Conservation (phyloP, 2,797 vertebrate species). For the Paguma larvata region DNA sequence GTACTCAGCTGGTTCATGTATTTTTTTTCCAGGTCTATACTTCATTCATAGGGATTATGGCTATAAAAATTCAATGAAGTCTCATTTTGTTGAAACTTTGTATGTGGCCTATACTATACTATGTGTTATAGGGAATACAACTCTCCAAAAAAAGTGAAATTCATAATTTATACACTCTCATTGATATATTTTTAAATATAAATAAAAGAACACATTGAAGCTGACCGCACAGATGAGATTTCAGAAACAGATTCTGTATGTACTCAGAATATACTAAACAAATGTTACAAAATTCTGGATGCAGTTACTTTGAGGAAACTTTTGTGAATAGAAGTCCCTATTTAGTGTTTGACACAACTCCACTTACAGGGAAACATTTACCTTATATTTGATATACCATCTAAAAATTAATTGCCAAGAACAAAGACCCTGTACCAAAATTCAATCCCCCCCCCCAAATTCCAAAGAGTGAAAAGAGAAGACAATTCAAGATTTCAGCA, state of each 20-base stretch:
- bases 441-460: not conserved
- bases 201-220: not conserved
- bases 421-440: not conserved
- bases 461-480: not conserved
- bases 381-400: not conserved
- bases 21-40: not conserved
- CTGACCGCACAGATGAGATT: not conserved
- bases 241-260: not conserved
- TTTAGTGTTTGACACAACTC: not conserved
- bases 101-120: not conserved
- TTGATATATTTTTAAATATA: not conserved
- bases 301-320: not conserved
- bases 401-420: constrained; percentile 4
- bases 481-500: not conserved
- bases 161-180: not conserved
- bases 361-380: not conserved
- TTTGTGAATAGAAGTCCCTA: not conserved
- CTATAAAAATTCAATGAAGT: not conserved
- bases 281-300: not conserved
- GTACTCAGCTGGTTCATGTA: not conserved
- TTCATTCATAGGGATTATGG: not conserved
- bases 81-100: not conserved
- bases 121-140: not conserved
- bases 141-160: not conserved
- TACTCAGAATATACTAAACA: not conserved